phyloP scores from a whole-genome alignment of 1,140 invertebrate species.

The Charaxes varanes region DNA sequence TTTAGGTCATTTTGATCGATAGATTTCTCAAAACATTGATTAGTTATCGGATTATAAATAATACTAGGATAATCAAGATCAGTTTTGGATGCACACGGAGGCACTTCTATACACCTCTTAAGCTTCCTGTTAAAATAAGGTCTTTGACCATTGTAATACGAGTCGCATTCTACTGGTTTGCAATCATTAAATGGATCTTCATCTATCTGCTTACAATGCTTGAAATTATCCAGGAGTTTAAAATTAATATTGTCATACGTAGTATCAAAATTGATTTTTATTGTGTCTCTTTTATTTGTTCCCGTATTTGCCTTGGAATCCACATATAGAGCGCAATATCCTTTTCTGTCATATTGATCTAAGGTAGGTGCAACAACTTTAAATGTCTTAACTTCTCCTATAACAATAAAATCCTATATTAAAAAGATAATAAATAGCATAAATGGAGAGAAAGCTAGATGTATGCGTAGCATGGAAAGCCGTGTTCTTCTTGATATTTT shows the following conservation, averaged over 20 bases:
- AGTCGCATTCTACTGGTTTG: conserved; percentile 70
- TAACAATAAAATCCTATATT: conserved; percentile 19
- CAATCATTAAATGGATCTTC: conserved; percentile 72
- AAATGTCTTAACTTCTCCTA: conserved; percentile 37
- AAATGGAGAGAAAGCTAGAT: too few relatives aligned
- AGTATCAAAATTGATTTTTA: conserved; percentile 50
- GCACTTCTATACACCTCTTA: conserved; percentile 60
- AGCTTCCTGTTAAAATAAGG: conserved; percentile 52
- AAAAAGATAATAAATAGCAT: conserved; percentile 3
- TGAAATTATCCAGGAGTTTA: conserved; percentile 27
- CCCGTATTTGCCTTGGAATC: conserved; percentile 32
- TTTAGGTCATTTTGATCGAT: conserved; percentile 38
- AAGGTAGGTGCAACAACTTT: conserved; percentile 42
- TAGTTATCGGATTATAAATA: conserved; percentile 44
- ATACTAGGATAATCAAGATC: conserved; percentile 41
- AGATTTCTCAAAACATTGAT: conserved; percentile 33
- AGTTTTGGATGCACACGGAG: conserved; percentile 52
- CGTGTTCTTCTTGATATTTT: too few relatives aligned
- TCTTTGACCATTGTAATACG: conserved; percentile 67
- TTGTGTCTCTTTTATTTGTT: conserved; percentile 30
- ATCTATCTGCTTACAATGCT: conserved; percentile 56
- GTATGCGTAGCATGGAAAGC: too few relatives aligned
- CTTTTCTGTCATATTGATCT: conserved; percentile 36
- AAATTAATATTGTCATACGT: conserved; percentile 23
- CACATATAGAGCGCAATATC: conserved; percentile 39